Percentiles rank a stretch among this genome's conserved stretches.
phyloP scores from a whole-genome alignment of 2,113 vertebrate species.

The Nipponia nippon region DNA sequence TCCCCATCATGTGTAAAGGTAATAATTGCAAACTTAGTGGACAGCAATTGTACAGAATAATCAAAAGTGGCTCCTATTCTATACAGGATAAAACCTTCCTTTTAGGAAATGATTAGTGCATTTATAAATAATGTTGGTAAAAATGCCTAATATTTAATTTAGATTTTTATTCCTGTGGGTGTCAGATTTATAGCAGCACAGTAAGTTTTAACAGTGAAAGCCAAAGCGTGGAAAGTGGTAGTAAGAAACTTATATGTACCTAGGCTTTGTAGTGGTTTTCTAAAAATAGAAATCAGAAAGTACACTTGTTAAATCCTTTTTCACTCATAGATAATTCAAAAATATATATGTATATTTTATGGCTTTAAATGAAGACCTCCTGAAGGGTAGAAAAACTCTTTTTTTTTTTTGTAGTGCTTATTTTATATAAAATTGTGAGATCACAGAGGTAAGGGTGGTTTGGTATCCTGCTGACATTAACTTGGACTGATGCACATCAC shows the following conservation, averaged over 20 bases:
- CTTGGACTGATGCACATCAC: background rate
- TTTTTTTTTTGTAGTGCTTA: background rate
- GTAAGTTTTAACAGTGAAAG: background rate
- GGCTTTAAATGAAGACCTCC: background rate
- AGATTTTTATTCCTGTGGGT: background rate
- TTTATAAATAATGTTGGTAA: background rate
- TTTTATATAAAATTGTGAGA: background rate
- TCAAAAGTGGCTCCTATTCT: background rate
- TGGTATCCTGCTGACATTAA: background rate
- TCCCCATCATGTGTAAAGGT: background rate
- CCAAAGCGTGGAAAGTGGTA: background rate
- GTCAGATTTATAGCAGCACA: background rate
- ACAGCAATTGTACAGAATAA: background rate
- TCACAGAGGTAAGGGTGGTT: background rate
- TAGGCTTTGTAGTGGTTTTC: background rate
- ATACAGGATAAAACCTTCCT: background rate
- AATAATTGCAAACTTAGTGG: conserved; percentile 19
- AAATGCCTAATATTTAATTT: background rate
- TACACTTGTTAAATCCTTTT: background rate
- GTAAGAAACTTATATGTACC: background rate
- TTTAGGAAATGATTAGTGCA: background rate
- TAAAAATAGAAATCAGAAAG: background rate
- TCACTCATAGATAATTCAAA: background rate
- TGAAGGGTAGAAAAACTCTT: background rate
- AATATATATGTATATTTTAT: background rate